These are phyloP conservation scores for Gymnogyps californianus DNA, from an alignment of 2,113 vertebrate genomes.

Conservation along the genomic window DNA sequence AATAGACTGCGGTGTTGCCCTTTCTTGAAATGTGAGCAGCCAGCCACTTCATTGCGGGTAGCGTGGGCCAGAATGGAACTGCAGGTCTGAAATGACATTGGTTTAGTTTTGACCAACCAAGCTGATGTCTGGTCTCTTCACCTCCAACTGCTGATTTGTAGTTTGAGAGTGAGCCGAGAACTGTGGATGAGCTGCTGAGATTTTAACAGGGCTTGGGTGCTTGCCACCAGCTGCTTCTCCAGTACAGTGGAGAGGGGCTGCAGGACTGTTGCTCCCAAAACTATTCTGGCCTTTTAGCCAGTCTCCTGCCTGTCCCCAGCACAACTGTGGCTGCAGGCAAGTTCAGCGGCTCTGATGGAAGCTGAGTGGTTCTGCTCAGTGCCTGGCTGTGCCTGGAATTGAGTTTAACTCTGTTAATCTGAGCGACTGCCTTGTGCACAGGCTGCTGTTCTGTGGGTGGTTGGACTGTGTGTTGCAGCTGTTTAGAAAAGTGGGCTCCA, in stretches of 20 bases:
- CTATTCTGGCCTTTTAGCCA: not conserved
- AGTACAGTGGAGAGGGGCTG: not conserved
- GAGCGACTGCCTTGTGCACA: accelerated
- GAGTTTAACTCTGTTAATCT: not conserved
- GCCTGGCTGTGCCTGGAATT: not conserved
- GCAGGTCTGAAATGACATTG: not conserved
- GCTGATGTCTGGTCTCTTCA: not conserved
- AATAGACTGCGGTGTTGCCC: not conserved
- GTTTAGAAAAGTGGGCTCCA: not conserved
- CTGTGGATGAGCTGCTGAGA: not conserved
- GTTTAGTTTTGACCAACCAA: not conserved
- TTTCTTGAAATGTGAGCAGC: not conserved
- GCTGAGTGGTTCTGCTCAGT: not conserved
- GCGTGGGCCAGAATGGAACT: not conserved
- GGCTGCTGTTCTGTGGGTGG: not conserved
- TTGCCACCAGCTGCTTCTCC: not conserved
- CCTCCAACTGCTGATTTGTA: not conserved
- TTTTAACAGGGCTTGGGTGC: not conserved
- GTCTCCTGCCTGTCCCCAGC: not conserved
- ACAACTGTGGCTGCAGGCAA: not conserved
- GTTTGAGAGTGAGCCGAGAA: not conserved
- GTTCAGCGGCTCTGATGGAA: not conserved
- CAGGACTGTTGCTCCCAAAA: not conserved
- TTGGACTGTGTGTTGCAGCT: not conserved
- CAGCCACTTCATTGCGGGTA: not conserved